phyloP scores from a whole-genome alignment of 2,797 vertebrate genomes.

The Pantherophis vulpinus region DNA sequence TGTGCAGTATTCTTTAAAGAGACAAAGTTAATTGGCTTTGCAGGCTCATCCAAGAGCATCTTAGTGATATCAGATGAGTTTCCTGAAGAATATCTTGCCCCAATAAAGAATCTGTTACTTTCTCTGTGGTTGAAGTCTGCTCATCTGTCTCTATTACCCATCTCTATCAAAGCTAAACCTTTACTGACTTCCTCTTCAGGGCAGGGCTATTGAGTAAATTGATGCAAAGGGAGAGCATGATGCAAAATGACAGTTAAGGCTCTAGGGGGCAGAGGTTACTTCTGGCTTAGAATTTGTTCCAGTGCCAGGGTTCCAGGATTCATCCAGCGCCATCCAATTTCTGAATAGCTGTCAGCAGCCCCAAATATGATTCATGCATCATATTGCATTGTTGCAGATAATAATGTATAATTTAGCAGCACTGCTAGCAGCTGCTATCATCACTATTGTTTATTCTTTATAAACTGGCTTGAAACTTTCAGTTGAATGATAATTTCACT shows the following conservation, averaged over 20 bases:
- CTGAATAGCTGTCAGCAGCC: background rate
- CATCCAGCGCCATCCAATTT: background rate
- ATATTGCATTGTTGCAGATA: background rate
- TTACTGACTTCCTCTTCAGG: background rate
- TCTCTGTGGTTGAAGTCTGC: background rate
- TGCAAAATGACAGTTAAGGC: constrained; percentile 22
- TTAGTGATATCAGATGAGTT: background rate
- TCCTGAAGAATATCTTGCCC: background rate
- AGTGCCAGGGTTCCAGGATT: background rate
- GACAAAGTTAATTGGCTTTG: background rate
- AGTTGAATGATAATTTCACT: background rate
- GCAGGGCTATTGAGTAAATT: constrained; percentile 4
- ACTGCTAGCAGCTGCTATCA: background rate
- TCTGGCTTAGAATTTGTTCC: background rate
- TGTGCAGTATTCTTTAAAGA: background rate
- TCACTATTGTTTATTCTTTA: background rate
- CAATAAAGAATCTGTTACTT: background rate
- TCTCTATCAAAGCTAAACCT: background rate
- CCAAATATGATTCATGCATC: background rate
- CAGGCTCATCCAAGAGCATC: background rate
- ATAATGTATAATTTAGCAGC: background rate
- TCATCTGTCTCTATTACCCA: background rate
- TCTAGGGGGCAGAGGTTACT: background rate
- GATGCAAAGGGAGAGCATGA: constrained; percentile 1
- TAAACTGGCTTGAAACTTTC: background rate